Evolutionary conservation across 2,797 vertebrate species (phyloP), one percentile per base, ranked within the genome.

Genomic region (Gastrophryne carolinensis): DNA sequence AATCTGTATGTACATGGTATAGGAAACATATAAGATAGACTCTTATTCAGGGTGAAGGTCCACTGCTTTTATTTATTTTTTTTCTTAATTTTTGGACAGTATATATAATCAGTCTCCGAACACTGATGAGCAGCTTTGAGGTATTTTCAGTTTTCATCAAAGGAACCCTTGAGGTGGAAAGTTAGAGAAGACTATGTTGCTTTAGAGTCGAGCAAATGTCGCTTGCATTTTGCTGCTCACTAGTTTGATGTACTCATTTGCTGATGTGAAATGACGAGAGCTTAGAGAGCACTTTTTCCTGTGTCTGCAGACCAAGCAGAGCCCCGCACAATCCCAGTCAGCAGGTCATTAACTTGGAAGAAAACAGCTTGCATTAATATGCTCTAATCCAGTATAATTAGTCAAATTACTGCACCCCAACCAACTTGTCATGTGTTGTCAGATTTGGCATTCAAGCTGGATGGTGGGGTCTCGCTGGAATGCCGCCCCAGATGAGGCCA

Each of bases 281-380:
- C 87, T 91, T 90, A 92, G 90, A 89, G 87, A 90, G 88, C 87
- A 87, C 88, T 90, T 91, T 88, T 89, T 88, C 86, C 86, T 87
- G 89, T 87, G 89, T 89, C 86, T 86, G 84, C 85, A 87, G 87
- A 87, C 90, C 88, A 84, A 86, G 86, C 84, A 86, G 87, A 86
- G 84, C 85, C 89, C 88, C 88, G 84, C 85, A 86, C 86, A 91
- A 87, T n/a, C 92, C 90, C 90, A 92, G 86, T 91, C 92, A 90
- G 92, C 90, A 92, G 95, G 95, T 95, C 94, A 93, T 87, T 93
- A 95, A 93, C 95, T 95, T 93, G 87, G 86, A 92, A 96, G 95
- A 94, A 95, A 98, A 98, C 96, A 96, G 94, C 95, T 97, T 97
- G 95, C 95, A 94, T 97, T 98, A 97, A 98, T 98, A 96, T 96